Base-by-base conservation (phyloP, 2,888 invertebrate genomes). In the Drosophila infuscata region DNA sequence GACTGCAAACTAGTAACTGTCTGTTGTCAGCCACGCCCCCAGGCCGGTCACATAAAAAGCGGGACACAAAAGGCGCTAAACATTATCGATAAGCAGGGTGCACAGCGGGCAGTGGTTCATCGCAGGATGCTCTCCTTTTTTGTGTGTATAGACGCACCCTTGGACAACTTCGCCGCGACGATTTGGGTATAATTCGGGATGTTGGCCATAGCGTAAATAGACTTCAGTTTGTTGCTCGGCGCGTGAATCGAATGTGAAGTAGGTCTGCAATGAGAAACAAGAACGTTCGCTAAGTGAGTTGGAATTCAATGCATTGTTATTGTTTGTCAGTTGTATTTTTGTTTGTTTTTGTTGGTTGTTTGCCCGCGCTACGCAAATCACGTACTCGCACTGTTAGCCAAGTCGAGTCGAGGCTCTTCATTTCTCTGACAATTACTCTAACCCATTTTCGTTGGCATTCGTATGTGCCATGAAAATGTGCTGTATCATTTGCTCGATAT, bases 211-310 rank as follows among this genome's bases (percentile, higher is more conserved):
- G 76, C 98, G 95, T 61, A 97, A 94, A 92, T 97, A 98, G 53
- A 98, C 97, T 93, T 98, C 97, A 90, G 96, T 96, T 93, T 97
- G 97, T 91, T 98, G 97, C 93, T 98, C 98, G 51, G 98, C 97
- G 81, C 97, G 95, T 81, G 96, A 96, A 92, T 96, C 96, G 93
- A 97, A 96, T 91, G 96, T 96, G 93, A 96, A 96, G 94, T 96
- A 96, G 53, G 96, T 96, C 93, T 96, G 90, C 46, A 88, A 90
- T 59, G 53, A 76, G 51, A 81, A 79, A 52, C 36, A 70, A 51
- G 60, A 49, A 63, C 51, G 17, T 32, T 43, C n/a, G 30, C 29
- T 41, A 62, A 65, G 62, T 59, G 43, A 65, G 67, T 75, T 41
- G 53, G 54, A 49, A 67, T 72, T 38, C 62, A 54, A 65, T 61